Conservation (phyloP, 1,140 invertebrate genomes). For the Drosophila littoralis region DNA sequence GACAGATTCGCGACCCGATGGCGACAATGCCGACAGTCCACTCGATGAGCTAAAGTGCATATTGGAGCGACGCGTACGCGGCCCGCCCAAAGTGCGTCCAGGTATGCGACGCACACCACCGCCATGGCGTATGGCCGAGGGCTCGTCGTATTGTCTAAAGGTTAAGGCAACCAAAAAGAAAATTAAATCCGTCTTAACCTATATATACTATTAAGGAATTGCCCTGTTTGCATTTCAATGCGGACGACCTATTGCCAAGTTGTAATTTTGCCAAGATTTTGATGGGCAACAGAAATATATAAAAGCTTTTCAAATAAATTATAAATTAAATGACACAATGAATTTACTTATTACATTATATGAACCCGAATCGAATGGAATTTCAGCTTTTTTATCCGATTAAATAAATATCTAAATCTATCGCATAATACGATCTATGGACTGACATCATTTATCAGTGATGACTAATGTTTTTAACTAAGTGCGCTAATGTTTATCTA, state of each 20-base stretch:
- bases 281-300: background rate
- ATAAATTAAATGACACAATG: constrained; percentile 2
- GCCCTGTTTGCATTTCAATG: constrained; percentile 4
- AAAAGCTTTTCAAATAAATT: constrained; percentile 3
- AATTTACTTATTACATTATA: too few species aligned
- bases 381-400: too few species aligned
- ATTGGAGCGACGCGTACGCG: constrained; percentile 91
- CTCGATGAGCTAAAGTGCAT: constrained; percentile 96
- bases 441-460: too few species aligned
- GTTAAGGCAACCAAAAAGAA: constrained; percentile 86
- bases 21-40: constrained; percentile 91
- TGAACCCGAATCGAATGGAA: too few species aligned
- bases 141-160: constrained; percentile 90
- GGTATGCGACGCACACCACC: constrained; percentile 93
- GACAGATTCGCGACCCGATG: constrained; percentile 93
- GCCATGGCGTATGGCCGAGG: constrained; percentile 91
- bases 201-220: background rate
- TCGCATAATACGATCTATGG: too few species aligned
- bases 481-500: too few species aligned
- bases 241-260: constrained; percentile 7
- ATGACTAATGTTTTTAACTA: too few species aligned
- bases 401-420: too few species aligned
- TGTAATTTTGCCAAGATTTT: constrained; percentile 16
- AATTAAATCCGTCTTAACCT: constrained; percentile 1
- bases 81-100: constrained; percentile 90